These are phyloP conservation scores for Anguilla anguilla DNA, from an alignment of 2,797 vertebrate genomes.

Conservation along the genomic window DNA sequence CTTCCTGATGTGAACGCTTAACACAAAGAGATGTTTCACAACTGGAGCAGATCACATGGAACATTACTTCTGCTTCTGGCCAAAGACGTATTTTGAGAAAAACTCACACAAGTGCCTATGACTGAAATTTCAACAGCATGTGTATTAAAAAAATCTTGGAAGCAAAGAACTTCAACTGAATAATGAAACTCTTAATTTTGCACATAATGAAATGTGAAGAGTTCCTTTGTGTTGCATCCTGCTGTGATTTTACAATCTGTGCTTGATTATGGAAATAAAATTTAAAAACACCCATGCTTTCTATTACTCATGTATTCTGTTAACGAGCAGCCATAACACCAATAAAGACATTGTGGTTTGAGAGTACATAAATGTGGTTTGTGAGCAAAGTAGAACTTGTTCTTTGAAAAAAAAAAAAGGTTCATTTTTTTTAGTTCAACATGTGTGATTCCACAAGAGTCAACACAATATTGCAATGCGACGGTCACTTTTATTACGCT, in stretches of 20 bases:
- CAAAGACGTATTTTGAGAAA: slow-evolving; percentile 15
- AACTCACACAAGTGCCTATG: slow-evolving; percentile 18
- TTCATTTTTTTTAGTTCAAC: background rate
- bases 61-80: background rate
- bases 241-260: slow-evolving; percentile 42
- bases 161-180: slow-evolving; percentile 24
- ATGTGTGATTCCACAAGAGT: background rate
- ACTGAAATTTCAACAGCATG: background rate
- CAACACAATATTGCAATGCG: background rate
- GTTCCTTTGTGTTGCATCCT: slow-evolving; percentile 44
- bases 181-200: slow-evolving; percentile 43
- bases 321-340: background rate
- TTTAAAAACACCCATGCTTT: slow-evolving; percentile 1
- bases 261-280: slow-evolving; percentile 50
- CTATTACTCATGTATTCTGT: slow-evolving; percentile 6
- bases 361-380: background rate
- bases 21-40: background rate
- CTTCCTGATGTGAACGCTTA: background rate
- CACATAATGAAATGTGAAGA: slow-evolving; percentile 37
- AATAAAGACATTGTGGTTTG: background rate
- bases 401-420: background rate
- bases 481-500: background rate
- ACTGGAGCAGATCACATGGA: background rate
- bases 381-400: background rate
- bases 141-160: slow-evolving; percentile 5